Percentiles rank a stretch among this genome's conserved stretches.
phyloP scores from a whole-genome alignment of 2,113 vertebrate genomes.

The Zapornia atra region DNA sequence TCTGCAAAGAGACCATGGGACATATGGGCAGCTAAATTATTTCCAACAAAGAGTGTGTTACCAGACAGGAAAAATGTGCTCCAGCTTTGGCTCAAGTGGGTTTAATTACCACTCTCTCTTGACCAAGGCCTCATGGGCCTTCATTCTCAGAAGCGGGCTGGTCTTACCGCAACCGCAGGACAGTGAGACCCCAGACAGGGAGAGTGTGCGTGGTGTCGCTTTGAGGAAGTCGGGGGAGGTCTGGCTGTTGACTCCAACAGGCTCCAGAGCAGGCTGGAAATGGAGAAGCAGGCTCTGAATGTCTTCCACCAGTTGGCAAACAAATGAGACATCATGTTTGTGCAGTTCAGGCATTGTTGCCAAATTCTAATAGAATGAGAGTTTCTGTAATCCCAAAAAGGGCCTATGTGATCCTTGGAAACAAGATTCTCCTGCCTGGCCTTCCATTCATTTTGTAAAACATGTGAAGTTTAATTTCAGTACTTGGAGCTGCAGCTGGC shows the following conservation, averaged over 20 bases:
- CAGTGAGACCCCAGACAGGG: background rate
- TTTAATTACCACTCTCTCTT: background rate
- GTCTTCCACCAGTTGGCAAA: slow-evolving; percentile 50
- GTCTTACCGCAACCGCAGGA: rapidly evolving
- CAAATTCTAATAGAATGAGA: slow-evolving; percentile 56
- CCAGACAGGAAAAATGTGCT: background rate
- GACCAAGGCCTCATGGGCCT: background rate
- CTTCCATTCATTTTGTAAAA: slow-evolving; percentile 65
- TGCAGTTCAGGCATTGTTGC: slow-evolving; percentile 17
- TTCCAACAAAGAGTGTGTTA: background rate
- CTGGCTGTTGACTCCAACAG: background rate
- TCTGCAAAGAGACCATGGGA: background rate
- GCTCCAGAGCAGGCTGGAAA: background rate
- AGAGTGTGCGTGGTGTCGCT: rapidly evolving
- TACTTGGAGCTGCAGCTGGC: slow-evolving; percentile 56
- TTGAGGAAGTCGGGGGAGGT: background rate
- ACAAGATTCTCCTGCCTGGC: slow-evolving; percentile 55
- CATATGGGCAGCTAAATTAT: background rate
- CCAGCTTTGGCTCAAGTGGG: background rate
- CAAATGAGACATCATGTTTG: slow-evolving; percentile 45
- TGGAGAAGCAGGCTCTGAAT: background rate
- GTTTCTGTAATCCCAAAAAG: slow-evolving; percentile 38
- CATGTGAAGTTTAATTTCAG: slow-evolving; percentile 61
- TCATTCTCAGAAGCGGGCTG: rapidly evolving
- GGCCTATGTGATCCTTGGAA: slow-evolving; percentile 54